Conservation (phyloP, 2,888 invertebrate genomes). For the Habroteleia sp. region DNA sequence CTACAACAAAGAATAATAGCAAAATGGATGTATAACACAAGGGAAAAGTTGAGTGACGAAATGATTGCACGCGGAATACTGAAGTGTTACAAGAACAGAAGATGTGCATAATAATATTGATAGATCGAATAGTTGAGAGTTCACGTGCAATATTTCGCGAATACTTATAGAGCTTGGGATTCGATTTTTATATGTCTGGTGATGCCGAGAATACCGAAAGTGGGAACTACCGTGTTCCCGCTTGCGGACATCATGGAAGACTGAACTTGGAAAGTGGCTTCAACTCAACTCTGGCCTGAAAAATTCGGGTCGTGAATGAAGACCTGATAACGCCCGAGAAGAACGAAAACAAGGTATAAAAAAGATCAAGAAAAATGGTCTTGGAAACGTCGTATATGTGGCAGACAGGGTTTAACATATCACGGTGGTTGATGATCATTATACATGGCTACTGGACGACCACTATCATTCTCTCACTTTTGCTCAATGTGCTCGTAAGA, state of each 20-base stretch:
- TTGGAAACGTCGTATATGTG: slow-evolving; percentile 75
- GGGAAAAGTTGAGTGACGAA: slow-evolving; percentile 27
- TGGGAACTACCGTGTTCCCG: slow-evolving; percentile 36
- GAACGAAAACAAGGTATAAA: slow-evolving; percentile 54
- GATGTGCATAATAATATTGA: slow-evolving; percentile 41
- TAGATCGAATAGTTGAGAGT: slow-evolving; percentile 31
- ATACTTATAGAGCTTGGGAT: slow-evolving; percentile 33
- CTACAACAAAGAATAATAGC: slow-evolving; percentile 22
- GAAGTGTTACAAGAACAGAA: slow-evolving; percentile 30
- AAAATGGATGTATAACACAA: slow-evolving; percentile 29
- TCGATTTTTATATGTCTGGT: slow-evolving; percentile 29
- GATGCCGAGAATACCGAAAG: slow-evolving; percentile 47
- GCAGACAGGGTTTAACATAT: slow-evolving; percentile 75
- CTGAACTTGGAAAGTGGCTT: slow-evolving; percentile 50
- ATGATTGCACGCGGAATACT: slow-evolving; percentile 38
- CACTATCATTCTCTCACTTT: slow-evolving; percentile 75
- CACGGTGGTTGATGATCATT: slow-evolving; percentile 74
- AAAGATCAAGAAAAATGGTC: slow-evolving; percentile 72
- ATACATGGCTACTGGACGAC: slow-evolving; percentile 75
- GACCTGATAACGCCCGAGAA: slow-evolving; percentile 46
- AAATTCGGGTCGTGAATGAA: slow-evolving; percentile 62
- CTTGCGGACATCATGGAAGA: slow-evolving; percentile 43
- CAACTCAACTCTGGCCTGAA: slow-evolving; percentile 46
- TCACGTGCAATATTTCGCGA: slow-evolving; percentile 23
- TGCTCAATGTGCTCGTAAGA: slow-evolving; percentile 76